A percentile compares a stretch with the other conserved stretches of the same genome.
Conservation (phyloP, 2,888 invertebrate species). For the Strigamia crassipes region DNA sequence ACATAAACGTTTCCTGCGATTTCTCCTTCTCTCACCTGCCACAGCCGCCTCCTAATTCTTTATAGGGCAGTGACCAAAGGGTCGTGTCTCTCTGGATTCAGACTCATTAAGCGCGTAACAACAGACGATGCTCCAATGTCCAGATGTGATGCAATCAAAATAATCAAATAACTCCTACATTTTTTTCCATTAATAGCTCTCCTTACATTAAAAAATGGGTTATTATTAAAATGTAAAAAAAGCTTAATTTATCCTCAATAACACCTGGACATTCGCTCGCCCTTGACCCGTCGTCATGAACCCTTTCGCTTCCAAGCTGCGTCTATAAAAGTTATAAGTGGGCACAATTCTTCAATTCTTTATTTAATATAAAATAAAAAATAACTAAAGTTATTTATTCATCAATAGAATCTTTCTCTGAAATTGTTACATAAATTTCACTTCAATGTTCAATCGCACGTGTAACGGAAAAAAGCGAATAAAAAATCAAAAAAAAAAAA, state of each 20-base stretch:
- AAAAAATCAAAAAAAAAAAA: too few species aligned
- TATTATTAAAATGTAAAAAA: not conserved
- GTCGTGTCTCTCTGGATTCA: not conserved
- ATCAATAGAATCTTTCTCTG: not conserved
- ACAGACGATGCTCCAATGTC: conserved; percentile 4
- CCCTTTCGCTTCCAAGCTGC: conserved; percentile 2
- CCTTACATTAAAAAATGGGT: not conserved
- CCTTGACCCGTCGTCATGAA: conserved; percentile 10
- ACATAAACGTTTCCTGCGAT: conserved; percentile 13
- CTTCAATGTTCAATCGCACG: not conserved
- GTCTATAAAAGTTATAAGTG: not conserved
- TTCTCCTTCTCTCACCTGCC: conserved; percentile 10
- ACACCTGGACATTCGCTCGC: not conserved
- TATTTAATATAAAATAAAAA: too few species aligned
- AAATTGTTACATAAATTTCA: not conserved
- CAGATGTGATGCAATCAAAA: not conserved
- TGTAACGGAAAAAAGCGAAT: too few species aligned
- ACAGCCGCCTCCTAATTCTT: conserved; percentile 16
- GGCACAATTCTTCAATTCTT: too few species aligned
- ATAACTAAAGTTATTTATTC: not conserved
- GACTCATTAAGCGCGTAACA: conserved; percentile 8
- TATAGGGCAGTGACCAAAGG: conserved; percentile 21
- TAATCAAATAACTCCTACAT: not conserved
- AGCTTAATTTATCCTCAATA: not conserved
- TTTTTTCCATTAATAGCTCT: not conserved